A percentile compares a stretch with the other conserved stretches of the same genome.
phyloP scores from a whole-genome alignment of 2,888 invertebrate species.

The Pandemis heparana region DNA sequence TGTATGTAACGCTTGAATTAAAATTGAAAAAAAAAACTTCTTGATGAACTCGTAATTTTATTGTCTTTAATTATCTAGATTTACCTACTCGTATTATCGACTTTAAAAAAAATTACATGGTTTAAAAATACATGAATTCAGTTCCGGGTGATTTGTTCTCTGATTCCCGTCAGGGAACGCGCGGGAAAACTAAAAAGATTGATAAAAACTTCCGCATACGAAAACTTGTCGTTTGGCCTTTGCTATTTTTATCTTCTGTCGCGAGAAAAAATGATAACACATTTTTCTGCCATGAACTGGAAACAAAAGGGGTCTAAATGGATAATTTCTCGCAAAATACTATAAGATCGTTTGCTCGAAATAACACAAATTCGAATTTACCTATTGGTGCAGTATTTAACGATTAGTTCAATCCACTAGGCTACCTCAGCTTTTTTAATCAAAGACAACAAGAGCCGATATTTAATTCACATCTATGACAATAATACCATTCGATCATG shows the following conservation, averaged over 20 bases:
- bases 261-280: neutral
- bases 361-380: neutral
- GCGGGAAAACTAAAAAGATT: neutral
- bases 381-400: neutral
- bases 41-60: no score
- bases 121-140: neutral
- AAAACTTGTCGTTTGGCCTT: conserved; percentile 6
- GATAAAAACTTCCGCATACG: conserved; percentile 1
- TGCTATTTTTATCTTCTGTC: conserved; percentile 1
- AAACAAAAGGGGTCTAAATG: neutral
- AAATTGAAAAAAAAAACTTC: no score
- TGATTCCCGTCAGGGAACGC: neutral
- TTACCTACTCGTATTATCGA: no score
- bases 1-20: no score
- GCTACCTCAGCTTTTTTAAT: no score
- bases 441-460: no score
- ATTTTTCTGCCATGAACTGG: neutral
- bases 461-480: no score
- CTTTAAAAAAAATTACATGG: neutral
- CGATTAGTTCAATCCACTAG: neutral
- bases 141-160: neutral
- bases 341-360: neutral
- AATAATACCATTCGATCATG: no score
- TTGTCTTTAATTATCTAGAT: no score
- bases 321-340: neutral